phyloP scores from a whole-genome alignment of 2,888 invertebrate species.

The Trichacis sp. region DNA sequence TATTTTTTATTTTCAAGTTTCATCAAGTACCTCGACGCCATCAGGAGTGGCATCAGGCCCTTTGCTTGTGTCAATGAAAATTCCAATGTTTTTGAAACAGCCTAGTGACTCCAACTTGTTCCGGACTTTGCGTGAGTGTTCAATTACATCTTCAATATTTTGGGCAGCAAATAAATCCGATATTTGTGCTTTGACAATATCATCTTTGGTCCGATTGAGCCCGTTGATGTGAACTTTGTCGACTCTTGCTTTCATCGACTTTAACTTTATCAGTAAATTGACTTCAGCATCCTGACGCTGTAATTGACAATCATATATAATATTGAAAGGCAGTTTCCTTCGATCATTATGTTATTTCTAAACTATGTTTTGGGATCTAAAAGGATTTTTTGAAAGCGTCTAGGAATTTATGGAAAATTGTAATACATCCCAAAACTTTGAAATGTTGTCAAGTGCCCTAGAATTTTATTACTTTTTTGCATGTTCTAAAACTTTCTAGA shows the following conservation, averaged over 20 bases:
- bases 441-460: no score
- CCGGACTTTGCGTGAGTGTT: constrained; percentile 78
- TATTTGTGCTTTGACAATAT: constrained; percentile 84
- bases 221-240: constrained; percentile 90
- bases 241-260: constrained; percentile 77
- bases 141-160: constrained; percentile 87
- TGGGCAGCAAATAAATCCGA: constrained; percentile 84
- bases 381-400: no score
- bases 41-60: constrained; percentile 82
- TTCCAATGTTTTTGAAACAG: constrained; percentile 88
- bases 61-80: constrained; percentile 88
- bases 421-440: no score
- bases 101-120: constrained; percentile 85
- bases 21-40: constrained; percentile 87
- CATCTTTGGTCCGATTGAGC: constrained; percentile 87
- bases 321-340: no score
- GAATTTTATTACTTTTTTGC: no score
- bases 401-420: neutral
- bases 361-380: no score
- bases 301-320: no score
- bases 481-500: no score
- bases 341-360: no score
- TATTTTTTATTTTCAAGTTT: no score
- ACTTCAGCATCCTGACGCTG: no score
- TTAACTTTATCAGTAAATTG: neutral